These are phyloP conservation scores for Heliconius hewitsoni DNA, from an alignment of 1,140 invertebrate species.

Conservation along the genomic window DNA sequence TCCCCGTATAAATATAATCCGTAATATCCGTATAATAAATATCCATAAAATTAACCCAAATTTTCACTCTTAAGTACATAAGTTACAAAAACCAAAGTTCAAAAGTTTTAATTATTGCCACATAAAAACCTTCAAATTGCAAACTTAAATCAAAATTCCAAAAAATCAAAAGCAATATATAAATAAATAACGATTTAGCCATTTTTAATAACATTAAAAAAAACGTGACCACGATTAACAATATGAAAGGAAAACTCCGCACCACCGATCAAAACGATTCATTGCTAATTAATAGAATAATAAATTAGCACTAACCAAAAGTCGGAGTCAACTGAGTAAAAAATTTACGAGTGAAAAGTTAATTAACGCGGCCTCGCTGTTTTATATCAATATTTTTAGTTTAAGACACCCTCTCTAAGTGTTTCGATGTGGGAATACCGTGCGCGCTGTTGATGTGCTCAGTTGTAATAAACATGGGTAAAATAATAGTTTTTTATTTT, in stretches of 20 bases:
- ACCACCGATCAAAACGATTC: constrained; percentile 68
- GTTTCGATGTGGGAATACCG: constrained; percentile 39
- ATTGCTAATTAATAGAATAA: constrained; percentile 75
- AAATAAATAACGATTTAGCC: neutral
- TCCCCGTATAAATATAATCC: too few species aligned
- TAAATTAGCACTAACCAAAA: constrained; percentile 74
- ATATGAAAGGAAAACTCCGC: constrained; percentile 43
- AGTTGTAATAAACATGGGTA: neutral
- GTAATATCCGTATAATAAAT: too few species aligned
- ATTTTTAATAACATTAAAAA: constrained; percentile 18
- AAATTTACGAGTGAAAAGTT: constrained; percentile 76
- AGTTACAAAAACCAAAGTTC: neutral
- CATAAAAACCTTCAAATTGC: neutral
- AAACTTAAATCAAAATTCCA: neutral
- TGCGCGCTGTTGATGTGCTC: constrained; percentile 5
- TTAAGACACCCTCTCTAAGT: constrained; percentile 71
- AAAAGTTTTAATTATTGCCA: neutral
- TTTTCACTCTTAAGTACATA: neutral
- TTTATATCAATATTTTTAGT: constrained; percentile 79
- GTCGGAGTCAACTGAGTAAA: constrained; percentile 68
- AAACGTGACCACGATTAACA: constrained; percentile 41
- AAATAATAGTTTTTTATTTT: too few species aligned
- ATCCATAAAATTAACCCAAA: neutral
- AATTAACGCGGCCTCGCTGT: constrained; percentile 68
- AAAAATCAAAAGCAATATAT: neutral